Evolutionary conservation across 2,888 invertebrate species (phyloP), one percentile per base, ranked within the genome.

Genomic region (Hypsopygia costalis): DNA sequence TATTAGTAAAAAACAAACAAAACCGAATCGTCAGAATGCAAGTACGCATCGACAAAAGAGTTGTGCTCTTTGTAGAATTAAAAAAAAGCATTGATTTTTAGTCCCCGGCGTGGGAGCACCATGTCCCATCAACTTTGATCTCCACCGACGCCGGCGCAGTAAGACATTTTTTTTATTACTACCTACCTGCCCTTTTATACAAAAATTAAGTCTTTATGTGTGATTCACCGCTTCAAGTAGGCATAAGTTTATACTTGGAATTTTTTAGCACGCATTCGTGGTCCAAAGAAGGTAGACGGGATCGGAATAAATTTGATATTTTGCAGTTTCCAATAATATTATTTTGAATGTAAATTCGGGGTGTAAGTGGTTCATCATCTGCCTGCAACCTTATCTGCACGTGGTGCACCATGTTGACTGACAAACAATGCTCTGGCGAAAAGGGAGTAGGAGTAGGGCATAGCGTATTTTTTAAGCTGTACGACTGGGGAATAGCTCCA

Each of bases 91-190:
- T 71, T 68, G 69, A 78, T 78, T 81, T 78, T 70, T 69, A 80
- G 81, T 72, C 66, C 70, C 57, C 75, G 78, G 79, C 82, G 83
- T 87, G 86, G 82, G 85, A 85, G 79, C 69, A 55, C 41, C 47
- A 52, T 58, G 57, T 58, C 43, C 34, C 62, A 55, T 43, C 42
- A 42, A 57, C 73, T 85, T 86, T 85, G 82, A 85, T 66, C 68
- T 52, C 49, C 57, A 78, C 82, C 86, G 85, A 70, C 82, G 59
- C 47, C 49, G 49, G 47, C 51, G 59, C 65, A 61, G 62, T 76
- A 74, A 81, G 73, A 75, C 69, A 70, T 55, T 78, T 83, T 81
- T 82, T 70, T 83, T 71, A 66, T 63, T 56, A 58, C 63, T 68
- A 70, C 69, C 72, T 73, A 74, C 74, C 78, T 82, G 81, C 80